Evolutionary conservation across 1,140 invertebrate genomes (phyloP).

Genomic region (Macrobrachium rosenbergii): DNA sequence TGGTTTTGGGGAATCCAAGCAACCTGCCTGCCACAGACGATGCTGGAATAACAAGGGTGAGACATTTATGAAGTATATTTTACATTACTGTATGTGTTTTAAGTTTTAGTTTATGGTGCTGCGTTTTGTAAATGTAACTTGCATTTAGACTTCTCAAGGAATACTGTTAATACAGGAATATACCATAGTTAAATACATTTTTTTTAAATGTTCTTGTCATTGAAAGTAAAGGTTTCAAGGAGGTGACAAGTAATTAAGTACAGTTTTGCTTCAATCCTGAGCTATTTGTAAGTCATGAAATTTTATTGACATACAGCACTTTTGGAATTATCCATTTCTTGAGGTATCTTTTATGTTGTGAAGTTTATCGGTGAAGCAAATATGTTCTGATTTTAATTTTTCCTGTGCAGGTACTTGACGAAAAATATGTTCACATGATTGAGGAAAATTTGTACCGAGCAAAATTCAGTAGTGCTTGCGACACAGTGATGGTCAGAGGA

Average conservation of each 20-base stretch:
- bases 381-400: not conserved
- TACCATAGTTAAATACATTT: too few species aligned
- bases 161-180: too few species aligned
- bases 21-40: slow-evolving; percentile 11
- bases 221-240: too few species aligned
- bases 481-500: not conserved
- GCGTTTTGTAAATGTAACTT: not conserved
- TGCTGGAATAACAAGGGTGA: slow-evolving; percentile 51
- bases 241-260: too few species aligned
- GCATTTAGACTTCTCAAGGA: not conserved
- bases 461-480: slow-evolving; percentile 22
- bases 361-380: too few species aligned
- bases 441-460: slow-evolving; percentile 48
- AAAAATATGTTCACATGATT: slow-evolving; percentile 50
- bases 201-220: too few species aligned
- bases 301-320: not conserved
- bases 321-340: not conserved
- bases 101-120: not conserved
- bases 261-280: too few species aligned
- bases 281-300: not conserved
- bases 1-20: slow-evolving; percentile 28
- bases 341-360: too few species aligned
- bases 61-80: not conserved
- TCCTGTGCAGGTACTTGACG: slow-evolving; percentile 28
- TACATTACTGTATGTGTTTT: not conserved